Percentiles rank a stretch among this genome's conserved stretches.
Evolutionary conservation across 2,888 invertebrate genomes (phyloP).

Genomic region (Noctua pronuba): DNA sequence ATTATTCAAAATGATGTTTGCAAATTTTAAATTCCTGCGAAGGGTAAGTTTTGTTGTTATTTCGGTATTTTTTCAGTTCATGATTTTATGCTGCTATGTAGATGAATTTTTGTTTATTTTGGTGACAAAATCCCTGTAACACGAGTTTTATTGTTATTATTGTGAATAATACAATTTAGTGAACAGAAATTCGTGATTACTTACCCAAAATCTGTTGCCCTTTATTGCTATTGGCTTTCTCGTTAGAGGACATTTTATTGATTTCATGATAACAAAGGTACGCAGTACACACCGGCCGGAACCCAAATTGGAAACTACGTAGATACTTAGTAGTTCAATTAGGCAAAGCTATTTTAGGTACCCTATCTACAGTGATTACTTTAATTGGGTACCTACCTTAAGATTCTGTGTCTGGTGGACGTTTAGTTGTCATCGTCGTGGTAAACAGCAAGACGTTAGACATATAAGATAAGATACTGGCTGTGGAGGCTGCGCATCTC

Average conservation of each 20-base stretch:
- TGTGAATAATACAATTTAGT: background rate
- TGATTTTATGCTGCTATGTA: background rate
- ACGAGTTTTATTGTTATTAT: background rate
- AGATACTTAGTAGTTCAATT: slow-evolving; percentile 35
- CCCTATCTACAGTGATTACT: slow-evolving; percentile 13
- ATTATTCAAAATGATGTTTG: slow-evolving; percentile 70
- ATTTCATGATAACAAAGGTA: slow-evolving; percentile 41
- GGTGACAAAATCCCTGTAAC: background rate
- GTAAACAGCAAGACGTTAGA: no score
- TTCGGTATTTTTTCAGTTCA: background rate
- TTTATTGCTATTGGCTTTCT: background rate
- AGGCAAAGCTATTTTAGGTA: slow-evolving; percentile 24
- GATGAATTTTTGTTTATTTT: slow-evolving; percentile 28
- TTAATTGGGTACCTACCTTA: background rate
- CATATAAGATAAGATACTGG: no score
- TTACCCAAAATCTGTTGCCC: slow-evolving; percentile 4
- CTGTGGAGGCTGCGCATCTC: no score
- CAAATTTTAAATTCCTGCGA: slow-evolving; percentile 64
- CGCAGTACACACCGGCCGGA: slow-evolving; percentile 17
- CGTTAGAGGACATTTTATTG: slow-evolving; percentile 32
- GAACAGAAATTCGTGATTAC: slow-evolving; percentile 3
- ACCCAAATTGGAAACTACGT: background rate
- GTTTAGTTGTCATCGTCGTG: no score
- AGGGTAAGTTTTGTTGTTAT: slow-evolving; percentile 69
- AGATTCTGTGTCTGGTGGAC: background rate